These are phyloP conservation scores for Trogon melanurus DNA, from an alignment of 2,113 vertebrate species.

Conservation along the genomic window DNA sequence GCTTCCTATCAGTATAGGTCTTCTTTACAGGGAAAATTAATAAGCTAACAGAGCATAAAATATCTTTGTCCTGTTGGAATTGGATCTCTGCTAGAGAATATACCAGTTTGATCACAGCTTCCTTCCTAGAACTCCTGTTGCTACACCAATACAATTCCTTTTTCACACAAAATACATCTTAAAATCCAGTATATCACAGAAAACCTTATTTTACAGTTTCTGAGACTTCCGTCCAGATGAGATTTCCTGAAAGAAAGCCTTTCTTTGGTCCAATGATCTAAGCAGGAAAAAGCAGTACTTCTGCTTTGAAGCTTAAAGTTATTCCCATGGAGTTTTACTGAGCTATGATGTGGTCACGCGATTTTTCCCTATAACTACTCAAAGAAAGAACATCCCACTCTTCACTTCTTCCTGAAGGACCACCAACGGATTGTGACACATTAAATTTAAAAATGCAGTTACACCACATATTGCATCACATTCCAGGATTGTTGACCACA, in stretches of 20 bases:
- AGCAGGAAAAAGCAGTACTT: background rate
- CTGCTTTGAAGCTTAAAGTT: background rate
- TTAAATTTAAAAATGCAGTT: background rate
- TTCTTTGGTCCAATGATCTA: background rate
- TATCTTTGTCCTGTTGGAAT: background rate
- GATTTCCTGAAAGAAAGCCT: conserved; percentile 5
- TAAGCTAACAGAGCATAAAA: background rate
- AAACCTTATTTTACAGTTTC: conserved; percentile 4
- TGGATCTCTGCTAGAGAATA: background rate
- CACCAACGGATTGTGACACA: background rate
- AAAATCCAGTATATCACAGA: background rate
- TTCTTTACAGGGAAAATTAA: background rate
- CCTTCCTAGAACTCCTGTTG: background rate
- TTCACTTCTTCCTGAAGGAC: background rate
- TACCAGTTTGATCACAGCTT: background rate
- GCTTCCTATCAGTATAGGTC: background rate
- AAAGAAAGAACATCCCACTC: background rate
- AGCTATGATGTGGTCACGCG: background rate
- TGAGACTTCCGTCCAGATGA: background rate
- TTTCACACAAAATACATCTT: background rate
- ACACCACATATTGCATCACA: background rate
- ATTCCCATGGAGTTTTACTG: background rate
- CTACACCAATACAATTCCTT: background rate
- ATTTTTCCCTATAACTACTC: background rate
- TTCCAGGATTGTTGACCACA: background rate